These are phyloP conservation scores for Callopanchax toddi DNA, from an alignment of 2,113 vertebrate species.

Conservation along the genomic window DNA sequence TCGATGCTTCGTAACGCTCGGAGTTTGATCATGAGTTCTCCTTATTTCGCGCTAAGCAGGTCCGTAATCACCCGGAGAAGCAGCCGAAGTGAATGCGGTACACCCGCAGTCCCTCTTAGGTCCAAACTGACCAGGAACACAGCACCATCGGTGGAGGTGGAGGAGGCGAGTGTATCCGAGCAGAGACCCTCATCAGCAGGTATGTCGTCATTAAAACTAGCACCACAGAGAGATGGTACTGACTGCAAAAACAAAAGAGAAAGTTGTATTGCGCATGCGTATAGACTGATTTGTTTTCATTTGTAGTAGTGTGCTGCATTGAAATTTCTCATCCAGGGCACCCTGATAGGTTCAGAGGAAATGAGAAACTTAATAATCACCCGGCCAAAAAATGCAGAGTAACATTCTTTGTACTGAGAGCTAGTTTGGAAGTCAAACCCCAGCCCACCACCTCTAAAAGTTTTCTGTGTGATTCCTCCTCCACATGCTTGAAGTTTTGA, in stretches of 20 bases:
- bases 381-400: no score
- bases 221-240: not conserved
- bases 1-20: not conserved
- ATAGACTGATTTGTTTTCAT: no score
- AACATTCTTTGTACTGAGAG: no score
- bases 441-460: no score
- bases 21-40: conserved; percentile 62
- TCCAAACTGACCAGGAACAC: conserved; percentile 38
- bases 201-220: not conserved
- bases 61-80: conserved; percentile 22
- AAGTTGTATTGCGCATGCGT: not conserved
- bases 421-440: no score
- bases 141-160: conserved; percentile 38
- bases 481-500: no score
- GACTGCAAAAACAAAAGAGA: no score
- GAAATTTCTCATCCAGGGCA: no score
- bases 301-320: no score
- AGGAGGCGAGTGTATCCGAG: conserved; percentile 52
- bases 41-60: conserved; percentile 61
- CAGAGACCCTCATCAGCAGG: conserved; percentile 20
- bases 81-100: not conserved
- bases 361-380: no score
- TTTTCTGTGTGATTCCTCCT: no score
- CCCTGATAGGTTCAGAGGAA: no score
- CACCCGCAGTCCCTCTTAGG: conserved; percentile 26